A percentile compares a stretch with the other conserved stretches of the same genome.
phyloP scores from a whole-genome alignment of 2,888 invertebrate genomes.

The Dicyrtoma fusca region DNA sequence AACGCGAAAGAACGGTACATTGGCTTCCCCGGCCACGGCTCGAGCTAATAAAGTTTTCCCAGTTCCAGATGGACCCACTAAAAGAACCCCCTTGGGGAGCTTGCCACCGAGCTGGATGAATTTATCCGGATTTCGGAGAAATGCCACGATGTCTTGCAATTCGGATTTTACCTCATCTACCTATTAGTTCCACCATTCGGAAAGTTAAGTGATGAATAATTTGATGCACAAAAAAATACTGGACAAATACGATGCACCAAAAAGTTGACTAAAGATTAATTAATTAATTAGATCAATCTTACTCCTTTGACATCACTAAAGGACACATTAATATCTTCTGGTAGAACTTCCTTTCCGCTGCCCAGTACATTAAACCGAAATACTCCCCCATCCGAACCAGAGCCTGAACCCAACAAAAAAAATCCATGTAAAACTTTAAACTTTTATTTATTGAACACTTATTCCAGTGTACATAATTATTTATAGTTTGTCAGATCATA shows the following conservation, averaged over 20 bases:
- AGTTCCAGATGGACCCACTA: conserved; percentile 67
- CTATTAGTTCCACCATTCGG: conserved; percentile 59
- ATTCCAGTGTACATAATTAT: too few relatives aligned
- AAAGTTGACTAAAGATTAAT: neutral
- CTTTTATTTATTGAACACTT: too few relatives aligned
- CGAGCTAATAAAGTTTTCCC: conserved; percentile 96
- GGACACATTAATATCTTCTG: conserved; percentile 93
- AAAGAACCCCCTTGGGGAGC: conserved; percentile 77
- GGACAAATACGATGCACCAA: too few relatives aligned
- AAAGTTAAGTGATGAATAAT: neutral
- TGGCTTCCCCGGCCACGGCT: conserved; percentile 97
- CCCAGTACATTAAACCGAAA: conserved; percentile 86
- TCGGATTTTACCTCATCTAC: conserved; percentile 98
- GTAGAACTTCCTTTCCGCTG: conserved; percentile 88
- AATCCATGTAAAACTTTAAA: neutral
- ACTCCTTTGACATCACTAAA: conserved; percentile 97
- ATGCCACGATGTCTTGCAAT: conserved; percentile 93
- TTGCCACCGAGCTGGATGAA: conserved; percentile 92
- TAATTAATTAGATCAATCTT: conserved; percentile 56
- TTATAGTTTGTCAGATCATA: too few relatives aligned
- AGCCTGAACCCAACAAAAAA: conserved; percentile 37
- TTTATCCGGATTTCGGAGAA: conserved; percentile 91
- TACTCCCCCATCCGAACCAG: conserved; percentile 63
- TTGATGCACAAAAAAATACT: too few relatives aligned
- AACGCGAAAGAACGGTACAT: conserved; percentile 98